A percentile compares a stretch with the other conserved stretches of the same genome.
Conservation (phyloP, 2,888 invertebrate genomes). For the Ophonus ardosiacus region DNA sequence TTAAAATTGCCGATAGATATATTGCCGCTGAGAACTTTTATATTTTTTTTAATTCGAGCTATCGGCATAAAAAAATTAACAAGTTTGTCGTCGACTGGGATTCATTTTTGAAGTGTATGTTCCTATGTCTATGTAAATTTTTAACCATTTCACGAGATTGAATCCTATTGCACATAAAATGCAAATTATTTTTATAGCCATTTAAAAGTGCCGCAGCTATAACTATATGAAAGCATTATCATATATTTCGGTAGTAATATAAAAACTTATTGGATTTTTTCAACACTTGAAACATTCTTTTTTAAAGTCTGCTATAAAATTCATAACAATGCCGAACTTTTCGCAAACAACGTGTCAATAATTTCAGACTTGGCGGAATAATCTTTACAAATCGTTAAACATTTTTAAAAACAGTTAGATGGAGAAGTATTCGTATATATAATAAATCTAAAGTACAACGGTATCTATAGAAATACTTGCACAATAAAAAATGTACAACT, state of each 20-base stretch:
- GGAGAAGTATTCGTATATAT: neutral
- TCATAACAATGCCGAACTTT: neutral
- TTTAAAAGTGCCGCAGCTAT: neutral
- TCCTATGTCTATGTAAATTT: neutral
- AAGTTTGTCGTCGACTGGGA: no score
- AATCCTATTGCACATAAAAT: neutral
- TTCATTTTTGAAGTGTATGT: neutral
- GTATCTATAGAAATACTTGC: neutral
- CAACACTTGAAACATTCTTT: neutral
- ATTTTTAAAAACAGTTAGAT: neutral
- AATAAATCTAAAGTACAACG: neutral
- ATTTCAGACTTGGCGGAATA: neutral
- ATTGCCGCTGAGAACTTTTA: no score
- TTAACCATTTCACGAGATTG: neutral
- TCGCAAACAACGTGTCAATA: neutral
- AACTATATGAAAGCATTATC: constrained; percentile 2
- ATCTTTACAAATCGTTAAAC: neutral
- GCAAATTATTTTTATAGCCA: neutral
- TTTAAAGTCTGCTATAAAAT: constrained; percentile 5
- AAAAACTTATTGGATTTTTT: constrained; percentile 25
- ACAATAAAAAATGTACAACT: neutral
- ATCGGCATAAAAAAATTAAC: no score
- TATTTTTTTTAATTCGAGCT: no score
- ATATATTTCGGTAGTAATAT: constrained; percentile 1
- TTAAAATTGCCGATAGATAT: no score